Base-by-base conservation (phyloP, 2,888 invertebrate species). In the Brassicogethes aeneus region DNA sequence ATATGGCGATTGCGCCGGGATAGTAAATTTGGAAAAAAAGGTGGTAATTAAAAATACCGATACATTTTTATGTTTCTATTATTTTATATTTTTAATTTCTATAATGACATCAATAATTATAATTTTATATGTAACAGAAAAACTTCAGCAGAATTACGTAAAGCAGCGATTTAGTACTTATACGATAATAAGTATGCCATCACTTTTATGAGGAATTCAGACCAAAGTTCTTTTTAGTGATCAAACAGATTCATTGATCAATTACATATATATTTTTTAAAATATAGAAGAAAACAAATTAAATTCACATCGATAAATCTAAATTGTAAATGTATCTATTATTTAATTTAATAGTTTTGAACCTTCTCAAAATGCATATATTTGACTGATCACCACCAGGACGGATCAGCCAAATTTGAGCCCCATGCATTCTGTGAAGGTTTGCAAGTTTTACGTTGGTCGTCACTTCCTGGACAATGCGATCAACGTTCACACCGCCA, bases 351-450 rank as follows among this genome's bases (percentile, higher is more conserved):
- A 32, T 32, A 32, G 3, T 13, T 32, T 13, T 32, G 29, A 33
- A 23, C 23, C 5, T 23, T 50, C 45, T 50, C 47, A 44, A 43
- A 48, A 51, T 50, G 52, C 54, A 51, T 36, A 36, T 52, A 55
- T 60, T 60, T 48, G 51, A 53, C 56, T 55, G 53, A 56, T 49
- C 33, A 23, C 58, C 57, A 58, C 73, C 74, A 73, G 73, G 72
- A 63, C 57, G 58, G 53, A 63, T 64, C 68, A 64, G 65, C 65
- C 70, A 61, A 65, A 69, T 71, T 70, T 74, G 74, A 76, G 75
- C 75, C 76, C 74, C 70, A 62, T 65, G 65, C 65, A 69, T 23
- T 23, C 62, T 59, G 45, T 51, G 69, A 66, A 68, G 70, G 65
- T 74, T 74, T 59, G 59, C 59, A 61, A 60, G 44, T 54, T 5